A percentile compares a stretch with the other conserved stretches of the same genome.
phyloP scores from a whole-genome alignment of 2,888 invertebrate species.

The Sarcophaga carnaria region DNA sequence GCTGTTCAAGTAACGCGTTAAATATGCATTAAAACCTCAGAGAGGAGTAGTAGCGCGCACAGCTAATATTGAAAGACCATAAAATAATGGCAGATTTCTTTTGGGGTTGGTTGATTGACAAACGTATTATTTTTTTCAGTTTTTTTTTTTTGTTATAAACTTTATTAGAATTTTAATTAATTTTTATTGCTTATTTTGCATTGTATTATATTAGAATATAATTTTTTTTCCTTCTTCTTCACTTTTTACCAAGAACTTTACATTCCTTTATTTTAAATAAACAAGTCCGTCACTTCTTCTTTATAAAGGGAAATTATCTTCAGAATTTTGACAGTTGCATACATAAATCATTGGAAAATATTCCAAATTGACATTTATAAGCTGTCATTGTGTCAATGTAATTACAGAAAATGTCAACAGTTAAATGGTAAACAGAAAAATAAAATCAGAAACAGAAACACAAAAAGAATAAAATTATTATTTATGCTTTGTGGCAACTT shows the following conservation, averaged over 20 bases:
- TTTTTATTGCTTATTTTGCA: conserved; percentile 1
- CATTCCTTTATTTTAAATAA: neutral
- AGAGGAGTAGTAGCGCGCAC: conserved; percentile 6
- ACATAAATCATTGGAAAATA: conserved; percentile 49
- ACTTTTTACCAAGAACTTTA: neutral
- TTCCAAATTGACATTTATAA: conserved; percentile 61
- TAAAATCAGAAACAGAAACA: neutral
- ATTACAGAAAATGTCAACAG: conserved; percentile 59
- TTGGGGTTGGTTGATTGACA: conserved; percentile 39
- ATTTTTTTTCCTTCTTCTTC: neutral
- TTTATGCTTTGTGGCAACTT: too few relatives aligned
- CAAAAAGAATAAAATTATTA: neutral
- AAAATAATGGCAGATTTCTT: conserved; percentile 62
- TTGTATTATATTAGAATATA: neutral
- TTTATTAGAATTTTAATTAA: conserved; percentile 66
- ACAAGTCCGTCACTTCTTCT: too few relatives aligned
- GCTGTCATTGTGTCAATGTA: conserved; percentile 67
- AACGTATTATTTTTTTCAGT: neutral
- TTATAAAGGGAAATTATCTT: conserved; percentile 11
- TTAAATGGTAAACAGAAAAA: conserved; percentile 28
- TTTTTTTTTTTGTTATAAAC: conserved; percentile 25
- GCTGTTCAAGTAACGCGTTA: conserved; percentile 10
- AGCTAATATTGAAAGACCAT: conserved; percentile 17
- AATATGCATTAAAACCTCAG: conserved; percentile 7
- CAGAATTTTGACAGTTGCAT: conserved; percentile 46